These are phyloP conservation scores for Aplodontia rufa DNA, from an alignment of 2,113 vertebrate genomes.

Conservation along the genomic window DNA sequence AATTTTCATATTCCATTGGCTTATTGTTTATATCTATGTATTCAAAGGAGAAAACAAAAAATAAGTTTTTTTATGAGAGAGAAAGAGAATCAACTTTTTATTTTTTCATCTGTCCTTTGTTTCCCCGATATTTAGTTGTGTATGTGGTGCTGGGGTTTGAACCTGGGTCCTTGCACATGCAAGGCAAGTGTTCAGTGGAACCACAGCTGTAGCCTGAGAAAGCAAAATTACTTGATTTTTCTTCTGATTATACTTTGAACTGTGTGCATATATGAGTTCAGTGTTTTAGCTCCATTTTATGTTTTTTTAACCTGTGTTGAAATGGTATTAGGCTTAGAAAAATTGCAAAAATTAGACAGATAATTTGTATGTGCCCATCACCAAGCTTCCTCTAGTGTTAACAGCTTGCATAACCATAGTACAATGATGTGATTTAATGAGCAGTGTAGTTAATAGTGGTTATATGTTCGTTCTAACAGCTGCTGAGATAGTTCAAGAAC, in stretches of 20 bases:
- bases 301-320: neutral
- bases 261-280: neutral
- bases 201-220: too few species aligned
- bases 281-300: neutral
- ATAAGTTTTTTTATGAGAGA: too few species aligned
- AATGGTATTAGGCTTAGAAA: neutral
- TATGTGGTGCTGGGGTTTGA: too few species aligned
- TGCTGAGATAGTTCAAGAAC: slow-evolving; percentile 91
- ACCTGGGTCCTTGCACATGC: too few species aligned
- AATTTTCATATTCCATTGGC: slow-evolving; percentile 10
- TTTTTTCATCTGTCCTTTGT: too few species aligned
- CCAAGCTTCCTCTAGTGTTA: neutral
- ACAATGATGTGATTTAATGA: too few species aligned
- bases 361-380: neutral
- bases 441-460: neutral
- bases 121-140: too few species aligned
- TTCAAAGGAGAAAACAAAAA: neutral
- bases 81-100: too few species aligned
- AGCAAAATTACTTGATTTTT: slow-evolving; percentile 11
- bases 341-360: neutral
- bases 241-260: slow-evolving; percentile 28
- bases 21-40: neutral
- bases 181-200: too few species aligned
- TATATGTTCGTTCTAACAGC: slow-evolving; percentile 84
- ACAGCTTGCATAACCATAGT: neutral